Evolutionary conservation across 2,888 invertebrate genomes (phyloP).

Genomic region (Drosophila yooni): DNA sequence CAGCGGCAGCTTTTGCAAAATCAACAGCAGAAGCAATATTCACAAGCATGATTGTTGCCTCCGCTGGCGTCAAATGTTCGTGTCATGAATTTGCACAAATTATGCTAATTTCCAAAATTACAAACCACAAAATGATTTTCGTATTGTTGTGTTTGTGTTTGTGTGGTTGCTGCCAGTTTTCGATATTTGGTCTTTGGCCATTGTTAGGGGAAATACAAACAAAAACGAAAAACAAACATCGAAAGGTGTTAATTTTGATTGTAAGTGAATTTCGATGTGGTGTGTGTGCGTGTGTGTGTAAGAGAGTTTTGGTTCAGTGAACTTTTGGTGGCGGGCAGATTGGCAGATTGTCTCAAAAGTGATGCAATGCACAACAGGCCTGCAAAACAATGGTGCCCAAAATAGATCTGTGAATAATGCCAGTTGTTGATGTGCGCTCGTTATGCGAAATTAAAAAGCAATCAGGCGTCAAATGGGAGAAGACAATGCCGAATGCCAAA

Average conservation of each 20-base stretch:
- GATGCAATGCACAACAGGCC: slow-evolving; percentile 43
- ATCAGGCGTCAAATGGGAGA: slow-evolving; percentile 51
- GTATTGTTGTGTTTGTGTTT: slow-evolving; percentile 24
- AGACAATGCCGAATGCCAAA: slow-evolving; percentile 31
- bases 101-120: slow-evolving; percentile 79
- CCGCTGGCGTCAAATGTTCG: slow-evolving; percentile 53
- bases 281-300: slow-evolving; percentile 2
- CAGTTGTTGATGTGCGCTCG: slow-evolving; percentile 49
- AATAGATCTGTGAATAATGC: slow-evolving; percentile 19
- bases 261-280: slow-evolving; percentile 61
- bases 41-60: slow-evolving; percentile 27
- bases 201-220: slow-evolving; percentile 20
- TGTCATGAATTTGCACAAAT: slow-evolving; percentile 81
- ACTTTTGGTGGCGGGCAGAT: slow-evolving; percentile 45
- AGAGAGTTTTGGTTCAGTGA: slow-evolving; percentile 61
- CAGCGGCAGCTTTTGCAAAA: slow-evolving; percentile 18
- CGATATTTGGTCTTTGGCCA: slow-evolving; percentile 55
- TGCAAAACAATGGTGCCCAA: slow-evolving; percentile 26
- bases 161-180: slow-evolving; percentile 53
- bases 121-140: slow-evolving; percentile 68
- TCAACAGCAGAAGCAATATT: slow-evolving; percentile 17
- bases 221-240: slow-evolving; percentile 45
- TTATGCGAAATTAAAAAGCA: slow-evolving; percentile 56
- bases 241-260: slow-evolving; percentile 76
- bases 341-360: slow-evolving; percentile 18